Evolutionary conservation across 2,113 vertebrate species (phyloP), one percentile per base, ranked within the genome.

Genomic region (Rattus norvegicus): DNA sequence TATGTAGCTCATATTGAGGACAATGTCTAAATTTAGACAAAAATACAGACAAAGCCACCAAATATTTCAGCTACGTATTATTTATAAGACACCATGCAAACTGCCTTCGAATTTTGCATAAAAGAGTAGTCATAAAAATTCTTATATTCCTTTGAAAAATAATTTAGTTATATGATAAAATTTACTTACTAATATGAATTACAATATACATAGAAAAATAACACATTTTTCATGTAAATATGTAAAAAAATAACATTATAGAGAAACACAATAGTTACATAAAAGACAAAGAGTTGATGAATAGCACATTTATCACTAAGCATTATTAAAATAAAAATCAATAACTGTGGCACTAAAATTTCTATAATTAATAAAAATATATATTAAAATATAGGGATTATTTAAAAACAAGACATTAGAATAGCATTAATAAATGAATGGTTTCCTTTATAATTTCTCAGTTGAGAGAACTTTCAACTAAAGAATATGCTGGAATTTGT

Each of bases 1-100:
- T 72, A n/a, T 77, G 91, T 63, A 80, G 70, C 92, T 93, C 70
- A 24, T 19, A 30, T 77, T 93, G 90, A 96, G 11, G 26, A 5
- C 1, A 61, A 88, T 94, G n/a, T 43, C 33, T 16, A 12, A 88
- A 20, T 91, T 56, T 52, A 83, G 54, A n/a, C 59, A 65, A 86
- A 39, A 16, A 26, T 14, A 61, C 2, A n/a, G 5, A 5, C 33
- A 83, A 85, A 30, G 95, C 26, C 26, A 63, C 33, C 6, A 80
- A 12, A 76, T 90, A 36, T 2, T 28, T 5, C 20, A 54, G 56
- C 16, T 49, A 67, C 20, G 87, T 79, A 88, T 19, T 93, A 56
- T 69, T 91, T 54, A 0, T 56, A 70, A 80, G 10, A 92, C 84
- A 39, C 93, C 4, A 84, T 49, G 12, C 5, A 94, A 94, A 90